phyloP scores from a whole-genome alignment of 2,888 invertebrate genomes.

The Steromphala cineraria region DNA sequence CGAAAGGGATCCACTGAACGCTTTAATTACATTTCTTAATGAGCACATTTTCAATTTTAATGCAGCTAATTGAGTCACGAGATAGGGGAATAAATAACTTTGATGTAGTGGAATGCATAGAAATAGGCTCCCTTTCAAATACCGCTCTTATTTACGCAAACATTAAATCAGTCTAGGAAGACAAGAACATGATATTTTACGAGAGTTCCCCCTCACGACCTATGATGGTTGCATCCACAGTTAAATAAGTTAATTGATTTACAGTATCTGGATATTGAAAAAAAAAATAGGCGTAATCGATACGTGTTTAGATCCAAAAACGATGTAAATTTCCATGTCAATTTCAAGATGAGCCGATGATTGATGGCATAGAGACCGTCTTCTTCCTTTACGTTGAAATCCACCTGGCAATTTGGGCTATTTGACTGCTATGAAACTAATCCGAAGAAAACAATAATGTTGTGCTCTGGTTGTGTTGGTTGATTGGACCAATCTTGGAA shows the following conservation, averaged over 20 bases:
- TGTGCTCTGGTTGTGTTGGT: not conserved
- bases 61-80: constrained; percentile 15
- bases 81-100: not conserved
- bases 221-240: not conserved
- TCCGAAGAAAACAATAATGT: not conserved
- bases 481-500: not conserved
- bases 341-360: not conserved
- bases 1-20: not conserved
- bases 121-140: not conserved
- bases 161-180: not conserved
- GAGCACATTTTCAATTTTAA: constrained; percentile 10
- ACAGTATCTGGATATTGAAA: not conserved
- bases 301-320: constrained; percentile 2
- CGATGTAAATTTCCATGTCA: constrained; percentile 8
- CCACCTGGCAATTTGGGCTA: not conserved
- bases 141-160: constrained; percentile 1
- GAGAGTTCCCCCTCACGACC: not conserved
- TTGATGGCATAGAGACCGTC: not conserved
- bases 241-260: constrained; percentile 12
- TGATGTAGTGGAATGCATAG: not conserved
- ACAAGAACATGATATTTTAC: not conserved
- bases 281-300: not conserved
- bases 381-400: not conserved
- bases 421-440: not conserved
- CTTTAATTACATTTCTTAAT: not conserved